Base-by-base conservation (phyloP, 2,113 vertebrate genomes). In the Albula goreensis region DNA sequence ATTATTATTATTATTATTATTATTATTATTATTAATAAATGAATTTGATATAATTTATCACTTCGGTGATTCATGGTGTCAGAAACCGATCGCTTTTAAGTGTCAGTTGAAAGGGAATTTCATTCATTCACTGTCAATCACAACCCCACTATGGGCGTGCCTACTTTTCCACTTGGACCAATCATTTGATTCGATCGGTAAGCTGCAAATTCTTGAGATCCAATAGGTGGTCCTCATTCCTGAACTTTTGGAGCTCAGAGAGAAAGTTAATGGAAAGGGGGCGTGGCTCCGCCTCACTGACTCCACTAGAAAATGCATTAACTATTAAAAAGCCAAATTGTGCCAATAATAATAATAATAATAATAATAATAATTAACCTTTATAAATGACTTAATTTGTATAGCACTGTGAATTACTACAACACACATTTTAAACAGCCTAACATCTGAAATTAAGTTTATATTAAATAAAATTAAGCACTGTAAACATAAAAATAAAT, bases 171-270 rank as follows among this genome's bases (percentile, higher is more conserved):
- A 88, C 89, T 90, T 50, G 70, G 88, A 81, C 92, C 92, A 93
- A 92, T 93, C 90, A 12, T 78, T 78, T 53, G 66, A 22, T 87
- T 19, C 41, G 48, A 77, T 31, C 48, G 86, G 82, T 63, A 84
- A 84, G 50, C 81, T 60, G 63, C 50, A 41, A 70, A 52, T 57
- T 49, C 78, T 78, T 49, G 53, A 78, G 50, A 88, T 78, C 94
- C 94, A 95, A 96, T 92, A 88, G 85, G 56, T 78, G 90, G 86
- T 89, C 90, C 89, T 85, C 88, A 91, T 88, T 92, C 91, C 92
- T 96, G 94, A 95, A 95, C 94, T 96, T 95, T 95, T 94, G 94
- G 94, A 94, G 94, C 94, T 89, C 91, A 92, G 91, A 90, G 91
- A 90, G 91, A 91, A 93, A 86, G 92, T 93, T 88, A 60, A 91